phyloP scores from a whole-genome alignment of 2,113 vertebrate genomes.

The Sebastes schlegelii region DNA sequence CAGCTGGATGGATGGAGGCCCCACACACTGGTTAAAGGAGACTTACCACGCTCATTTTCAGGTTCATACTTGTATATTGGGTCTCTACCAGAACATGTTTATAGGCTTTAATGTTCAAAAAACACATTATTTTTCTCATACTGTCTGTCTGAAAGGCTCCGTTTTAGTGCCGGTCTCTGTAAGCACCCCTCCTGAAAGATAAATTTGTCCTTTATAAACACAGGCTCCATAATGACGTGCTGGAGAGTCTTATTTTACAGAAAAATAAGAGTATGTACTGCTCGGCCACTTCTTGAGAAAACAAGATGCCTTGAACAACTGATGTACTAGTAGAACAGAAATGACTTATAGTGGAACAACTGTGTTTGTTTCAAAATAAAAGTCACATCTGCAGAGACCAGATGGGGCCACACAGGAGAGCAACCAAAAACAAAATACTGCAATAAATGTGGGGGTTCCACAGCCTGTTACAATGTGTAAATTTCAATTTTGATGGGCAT shows the following conservation, averaged over 20 bases:
- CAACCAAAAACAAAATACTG: neutral
- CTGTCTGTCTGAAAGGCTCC: no score
- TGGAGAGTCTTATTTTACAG: neutral
- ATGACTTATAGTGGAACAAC: conserved; percentile 1
- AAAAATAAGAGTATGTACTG: neutral
- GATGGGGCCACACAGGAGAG: neutral
- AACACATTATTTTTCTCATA: no score
- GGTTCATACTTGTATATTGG: no score
- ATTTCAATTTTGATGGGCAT: neutral
- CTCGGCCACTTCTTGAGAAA: neutral
- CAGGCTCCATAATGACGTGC: neutral
- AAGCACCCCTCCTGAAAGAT: no score
- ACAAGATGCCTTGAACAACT: neutral
- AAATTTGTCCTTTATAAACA: neutral
- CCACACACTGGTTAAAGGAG: neutral
- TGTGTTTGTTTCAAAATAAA: conserved; percentile 14
- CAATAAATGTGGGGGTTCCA: neutral
- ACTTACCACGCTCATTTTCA: no score
- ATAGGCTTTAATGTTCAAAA: no score
- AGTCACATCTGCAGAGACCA: neutral
- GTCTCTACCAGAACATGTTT: no score
- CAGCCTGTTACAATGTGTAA: neutral
- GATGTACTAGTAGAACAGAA: rapidly evolving
- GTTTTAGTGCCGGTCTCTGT: no score
- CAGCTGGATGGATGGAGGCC: conserved; percentile 18